phyloP scores from a whole-genome alignment of 1,140 invertebrate genomes.

The Ceratina australensis region DNA sequence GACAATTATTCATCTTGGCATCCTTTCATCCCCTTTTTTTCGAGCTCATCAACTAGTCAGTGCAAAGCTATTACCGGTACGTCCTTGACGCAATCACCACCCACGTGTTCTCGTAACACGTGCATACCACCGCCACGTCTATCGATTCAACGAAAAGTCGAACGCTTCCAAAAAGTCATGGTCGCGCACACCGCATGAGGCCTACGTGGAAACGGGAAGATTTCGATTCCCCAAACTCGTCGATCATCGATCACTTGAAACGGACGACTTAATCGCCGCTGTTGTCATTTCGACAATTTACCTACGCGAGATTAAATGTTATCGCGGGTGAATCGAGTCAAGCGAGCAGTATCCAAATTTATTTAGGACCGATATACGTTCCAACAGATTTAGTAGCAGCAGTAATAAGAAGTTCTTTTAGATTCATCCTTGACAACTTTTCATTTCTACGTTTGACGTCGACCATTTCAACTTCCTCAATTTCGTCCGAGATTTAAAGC shows the following conservation, averaged over 20 bases:
- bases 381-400: too few species aligned
- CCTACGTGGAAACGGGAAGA: too few species aligned
- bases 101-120: conserved; percentile 41
- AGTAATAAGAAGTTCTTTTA: too few species aligned
- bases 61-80: conserved; percentile 56
- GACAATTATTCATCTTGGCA: not conserved
- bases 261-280: not conserved
- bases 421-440: too few species aligned
- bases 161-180: conserved; percentile 45
- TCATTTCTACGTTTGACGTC: too few species aligned
- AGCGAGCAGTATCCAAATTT: too few species aligned
- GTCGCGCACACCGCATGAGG: conserved; percentile 5
- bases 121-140: conserved; percentile 18
- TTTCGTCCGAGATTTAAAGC: not conserved
- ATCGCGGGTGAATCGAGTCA: not conserved
- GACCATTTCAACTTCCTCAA: too few species aligned
- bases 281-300: not conserved
- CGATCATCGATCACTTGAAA: too few species aligned
- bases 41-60: conserved; percentile 4
- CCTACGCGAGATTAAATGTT: not conserved
- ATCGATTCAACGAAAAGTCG: conserved; percentile 46
- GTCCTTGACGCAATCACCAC: conserved; percentile 49
- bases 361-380: too few species aligned
- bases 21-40: conserved; percentile 6
- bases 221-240: too few species aligned